Conservation (phyloP, 2,888 invertebrate genomes). For the Chydorus sphaericus region DNA sequence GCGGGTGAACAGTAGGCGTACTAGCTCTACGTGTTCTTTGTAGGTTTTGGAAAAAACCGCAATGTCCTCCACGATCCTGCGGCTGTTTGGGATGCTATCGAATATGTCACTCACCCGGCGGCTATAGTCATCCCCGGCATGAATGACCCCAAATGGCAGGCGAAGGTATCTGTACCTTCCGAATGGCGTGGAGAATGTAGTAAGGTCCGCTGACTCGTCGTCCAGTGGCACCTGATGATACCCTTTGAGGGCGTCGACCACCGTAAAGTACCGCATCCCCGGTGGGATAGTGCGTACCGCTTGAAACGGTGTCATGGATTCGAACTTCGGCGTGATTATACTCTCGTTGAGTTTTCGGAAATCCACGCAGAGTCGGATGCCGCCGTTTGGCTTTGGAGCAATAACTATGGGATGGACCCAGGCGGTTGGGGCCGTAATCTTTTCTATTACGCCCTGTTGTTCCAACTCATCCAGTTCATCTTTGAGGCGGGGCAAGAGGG, state of each 20-base stretch:
- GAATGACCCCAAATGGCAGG: constrained; percentile 1
- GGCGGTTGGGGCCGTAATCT: constrained; percentile 19
- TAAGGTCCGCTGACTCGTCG: constrained; percentile 17
- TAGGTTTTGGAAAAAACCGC: neutral
- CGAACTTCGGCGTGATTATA: constrained; percentile 17
- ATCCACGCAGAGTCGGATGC: constrained; percentile 19
- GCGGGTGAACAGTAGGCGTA: neutral
- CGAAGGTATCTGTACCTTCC: constrained; percentile 16
- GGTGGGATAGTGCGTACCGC: constrained; percentile 13
- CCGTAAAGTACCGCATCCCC: neutral
- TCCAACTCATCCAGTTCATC: constrained; percentile 16
- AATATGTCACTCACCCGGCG: constrained; percentile 14
- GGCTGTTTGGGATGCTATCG: constrained; percentile 17
- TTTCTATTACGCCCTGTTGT: constrained; percentile 15
- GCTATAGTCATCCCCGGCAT: constrained; percentile 6
- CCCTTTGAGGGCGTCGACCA: constrained; percentile 17
- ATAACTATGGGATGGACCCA: constrained; percentile 20
- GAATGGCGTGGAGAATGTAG: constrained; percentile 21
- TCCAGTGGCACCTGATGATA: constrained; percentile 19
- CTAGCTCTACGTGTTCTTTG: neutral
- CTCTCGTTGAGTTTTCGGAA: constrained; percentile 19
- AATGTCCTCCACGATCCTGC: neutral
- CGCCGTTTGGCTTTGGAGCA: constrained; percentile 17
- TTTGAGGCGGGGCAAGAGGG: neutral
- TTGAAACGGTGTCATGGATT: constrained; percentile 18